phyloP scores from a whole-genome alignment of 1,140 invertebrate species.

The Cryptotermes secundus region DNA sequence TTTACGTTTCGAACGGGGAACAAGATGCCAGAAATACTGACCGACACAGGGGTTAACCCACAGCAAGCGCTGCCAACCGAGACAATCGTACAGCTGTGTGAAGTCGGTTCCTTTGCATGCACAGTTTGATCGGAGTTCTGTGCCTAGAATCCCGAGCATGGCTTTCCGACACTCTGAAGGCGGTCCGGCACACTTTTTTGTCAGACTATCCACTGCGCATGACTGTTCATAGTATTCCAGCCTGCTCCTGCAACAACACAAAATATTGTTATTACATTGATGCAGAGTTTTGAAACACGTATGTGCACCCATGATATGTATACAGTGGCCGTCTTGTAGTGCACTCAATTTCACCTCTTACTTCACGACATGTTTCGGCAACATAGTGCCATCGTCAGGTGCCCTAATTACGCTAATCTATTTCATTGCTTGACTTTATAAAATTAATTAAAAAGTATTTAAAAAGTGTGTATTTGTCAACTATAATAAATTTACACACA shows the following conservation, averaged over 20 bases:
- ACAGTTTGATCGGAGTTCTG: conserved; percentile 77
- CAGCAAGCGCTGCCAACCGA: conserved; percentile 85
- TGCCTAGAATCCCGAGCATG: conserved; percentile 82
- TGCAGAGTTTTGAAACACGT: too few relatives aligned
- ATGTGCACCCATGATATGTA: too few relatives aligned
- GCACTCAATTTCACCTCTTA: too few relatives aligned
- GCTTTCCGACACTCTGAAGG: conserved; percentile 75
- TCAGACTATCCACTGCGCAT: conserved; percentile 84
- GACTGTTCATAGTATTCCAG: conserved; percentile 86
- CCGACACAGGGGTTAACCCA: conserved; percentile 91
- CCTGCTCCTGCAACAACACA: conserved; percentile 59
- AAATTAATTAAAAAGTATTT: too few relatives aligned
- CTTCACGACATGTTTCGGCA: too few relatives aligned
- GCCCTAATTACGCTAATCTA: too few relatives aligned
- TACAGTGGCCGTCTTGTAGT: too few relatives aligned
- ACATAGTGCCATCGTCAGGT: too few relatives aligned
- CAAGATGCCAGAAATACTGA: conserved; percentile 53
- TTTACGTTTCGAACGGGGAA: too few relatives aligned
- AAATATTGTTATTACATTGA: not conserved
- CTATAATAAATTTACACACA: too few relatives aligned
- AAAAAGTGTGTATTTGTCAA: too few relatives aligned
- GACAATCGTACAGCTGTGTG: conserved; percentile 78
- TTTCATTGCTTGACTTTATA: too few relatives aligned
- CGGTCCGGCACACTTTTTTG: conserved; percentile 84
- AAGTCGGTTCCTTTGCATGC: conserved; percentile 81